Evolutionary conservation across 1,140 invertebrate species (phyloP).

Genomic region (Ctenoplectra terminalis): DNA sequence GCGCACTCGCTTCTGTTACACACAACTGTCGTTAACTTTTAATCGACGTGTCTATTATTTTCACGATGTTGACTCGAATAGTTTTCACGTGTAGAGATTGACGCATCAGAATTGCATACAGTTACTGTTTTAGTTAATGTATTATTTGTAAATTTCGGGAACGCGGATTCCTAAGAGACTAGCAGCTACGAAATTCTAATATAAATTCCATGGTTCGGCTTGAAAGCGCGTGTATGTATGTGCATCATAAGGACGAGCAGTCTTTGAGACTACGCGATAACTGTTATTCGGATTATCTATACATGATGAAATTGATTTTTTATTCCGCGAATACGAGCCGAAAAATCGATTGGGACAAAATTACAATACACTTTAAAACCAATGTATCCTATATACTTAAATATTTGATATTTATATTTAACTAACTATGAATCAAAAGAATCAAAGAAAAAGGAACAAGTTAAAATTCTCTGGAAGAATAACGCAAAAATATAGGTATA

Average conservation of each 20-base stretch:
- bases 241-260: neutral
- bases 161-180: neutral
- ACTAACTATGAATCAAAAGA: neutral
- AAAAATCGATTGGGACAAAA: neutral
- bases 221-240: too few species aligned
- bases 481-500: neutral
- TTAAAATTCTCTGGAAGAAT: neutral
- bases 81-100: neutral
- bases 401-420: neutral
- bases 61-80: neutral
- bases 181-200: neutral
- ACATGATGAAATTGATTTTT: neutral
- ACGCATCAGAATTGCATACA: neutral
- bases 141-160: conserved; percentile 16
- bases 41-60: neutral
- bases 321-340: neutral
- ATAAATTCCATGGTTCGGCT: neutral
- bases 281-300: neutral
- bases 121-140: too few species aligned
- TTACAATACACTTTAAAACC: neutral
- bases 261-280: neutral
- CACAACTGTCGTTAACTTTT: neutral
- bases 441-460: neutral
- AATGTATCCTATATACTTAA: too few species aligned
- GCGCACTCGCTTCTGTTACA: neutral